Base-by-base conservation (phyloP, 2,888 invertebrate species). In the Eumacrocentrus americanus region DNA sequence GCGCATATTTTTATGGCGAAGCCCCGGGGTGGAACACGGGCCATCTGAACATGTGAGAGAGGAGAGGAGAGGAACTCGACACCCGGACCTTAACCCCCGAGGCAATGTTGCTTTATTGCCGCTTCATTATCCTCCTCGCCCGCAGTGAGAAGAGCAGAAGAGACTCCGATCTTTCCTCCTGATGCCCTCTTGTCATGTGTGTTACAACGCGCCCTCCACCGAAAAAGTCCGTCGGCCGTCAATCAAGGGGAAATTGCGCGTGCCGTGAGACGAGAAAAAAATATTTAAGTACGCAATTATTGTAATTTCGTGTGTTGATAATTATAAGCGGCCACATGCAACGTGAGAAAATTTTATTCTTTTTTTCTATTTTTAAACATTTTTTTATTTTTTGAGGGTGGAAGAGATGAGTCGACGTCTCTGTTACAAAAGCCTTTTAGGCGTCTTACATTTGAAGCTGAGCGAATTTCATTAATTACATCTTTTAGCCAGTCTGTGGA, bases 41-140 rank as follows among this genome's bases (percentile, higher is more conserved):
- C 40, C 55, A 54, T 48, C 29, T 40, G n/a, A n/a, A n/a, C n/a
- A n/a, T n/a, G n/a, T n/a, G n/a, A n/a, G n/a, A n/a, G n/a, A n/a
- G n/a, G n/a, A n/a, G n/a, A n/a, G n/a, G n/a, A n/a, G n/a, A n/a
- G n/a, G n/a, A n/a, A n/a, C n/a, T n/a, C n/a, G n/a, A 46, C 60
- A 57, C 29, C 22, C 23, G 63, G 60, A 61, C 60, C 52, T 61
- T 61, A 59, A 62, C 54, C 58, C 58, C 62, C 60, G 52, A 20
- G 64, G 65, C 64, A 65, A 65, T 62, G 62, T 65, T 67, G 63
- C 67, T 65, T 67, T 67, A 67, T 67, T 65, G 64, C 67, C 60
- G 64, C 62, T 65, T 67, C 65, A 67, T 67, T 67, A 67, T 67
- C 63, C 65, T 61, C 61, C 59, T 58, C 59, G 52, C 58, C 62